Evolutionary conservation across 2,888 invertebrate species (phyloP).

Genomic region (Tetramorium bicarinatum): DNA sequence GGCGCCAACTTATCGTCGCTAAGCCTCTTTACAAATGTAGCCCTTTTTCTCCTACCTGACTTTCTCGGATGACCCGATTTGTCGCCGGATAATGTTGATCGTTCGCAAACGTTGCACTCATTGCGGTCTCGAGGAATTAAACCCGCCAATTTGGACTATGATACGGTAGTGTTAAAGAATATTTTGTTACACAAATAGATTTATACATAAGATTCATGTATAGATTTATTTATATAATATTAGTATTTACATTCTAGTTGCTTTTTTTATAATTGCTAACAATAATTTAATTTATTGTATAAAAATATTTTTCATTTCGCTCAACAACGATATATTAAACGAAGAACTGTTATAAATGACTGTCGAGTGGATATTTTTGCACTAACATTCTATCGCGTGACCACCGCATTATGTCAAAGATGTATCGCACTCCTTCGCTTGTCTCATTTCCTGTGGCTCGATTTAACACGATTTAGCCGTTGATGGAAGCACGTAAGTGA

Average conservation of each 20-base stretch:
- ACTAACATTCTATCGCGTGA: constrained; percentile 10
- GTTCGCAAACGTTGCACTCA: not conserved
- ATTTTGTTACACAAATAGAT: not conserved
- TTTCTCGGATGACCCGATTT: constrained; percentile 56
- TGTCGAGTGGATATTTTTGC: not conserved
- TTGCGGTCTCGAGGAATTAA: constrained; percentile 3
- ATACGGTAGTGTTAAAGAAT: not conserved
- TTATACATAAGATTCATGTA: not conserved
- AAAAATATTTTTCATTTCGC: not conserved
- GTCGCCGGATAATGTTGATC: constrained; percentile 16
- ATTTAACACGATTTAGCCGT: constrained; percentile 57
- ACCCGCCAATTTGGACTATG: not conserved
- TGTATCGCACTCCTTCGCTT: constrained; percentile 24
- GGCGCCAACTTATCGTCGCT: constrained; percentile 74
- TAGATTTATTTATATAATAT: not conserved
- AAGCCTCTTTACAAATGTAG: constrained; percentile 71
- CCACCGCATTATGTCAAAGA: not conserved
- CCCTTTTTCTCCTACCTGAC: constrained; percentile 40
- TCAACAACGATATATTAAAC: not conserved
- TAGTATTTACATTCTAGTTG: not conserved
- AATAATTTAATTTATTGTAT: not conserved
- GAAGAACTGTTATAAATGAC: not conserved
- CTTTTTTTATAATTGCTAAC: not conserved
- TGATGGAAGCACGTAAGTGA: constrained; percentile 66
- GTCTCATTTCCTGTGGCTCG: constrained; percentile 68